A percentile compares a stretch with the other conserved stretches of the same genome.
Conservation (phyloP, 2,888 invertebrate genomes). For the Epistrophe eligans region DNA sequence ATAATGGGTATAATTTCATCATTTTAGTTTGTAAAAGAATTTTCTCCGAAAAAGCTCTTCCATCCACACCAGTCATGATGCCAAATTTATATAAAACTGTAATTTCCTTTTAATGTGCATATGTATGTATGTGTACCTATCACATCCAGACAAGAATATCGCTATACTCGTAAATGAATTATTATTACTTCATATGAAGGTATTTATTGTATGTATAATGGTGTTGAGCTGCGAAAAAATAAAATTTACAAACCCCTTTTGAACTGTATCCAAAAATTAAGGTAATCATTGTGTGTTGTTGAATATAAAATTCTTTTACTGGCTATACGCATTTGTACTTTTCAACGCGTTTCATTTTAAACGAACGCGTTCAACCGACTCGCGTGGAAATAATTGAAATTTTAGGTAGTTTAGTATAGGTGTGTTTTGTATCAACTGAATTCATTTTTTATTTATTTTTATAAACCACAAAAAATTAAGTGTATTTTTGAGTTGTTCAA, state of each 20-base stretch:
- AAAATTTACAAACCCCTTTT: constrained; percentile 18
- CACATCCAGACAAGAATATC: constrained; percentile 13
- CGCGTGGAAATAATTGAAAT: constrained; percentile 58
- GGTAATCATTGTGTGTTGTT: constrained; percentile 35
- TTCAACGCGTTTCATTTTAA: constrained; percentile 17
- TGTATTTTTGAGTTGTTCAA: constrained; percentile 5
- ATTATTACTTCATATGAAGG: constrained; percentile 11
- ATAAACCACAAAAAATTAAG: constrained; percentile 9
- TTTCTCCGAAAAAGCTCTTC: constrained; percentile 6
- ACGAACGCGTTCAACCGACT: constrained; percentile 51
- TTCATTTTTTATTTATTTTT: too few species aligned
- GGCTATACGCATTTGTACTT: background rate
- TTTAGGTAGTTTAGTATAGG: constrained; percentile 25
- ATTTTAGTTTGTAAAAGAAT: constrained; percentile 26
- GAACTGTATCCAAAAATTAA: constrained; percentile 23
- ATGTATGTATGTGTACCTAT: background rate
- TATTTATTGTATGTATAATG: background rate
- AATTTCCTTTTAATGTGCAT: background rate
- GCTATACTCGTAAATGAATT: background rate
- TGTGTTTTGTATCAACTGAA: background rate
- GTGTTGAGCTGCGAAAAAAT: background rate
- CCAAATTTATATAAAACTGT: background rate
- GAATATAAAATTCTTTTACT: constrained; percentile 4
- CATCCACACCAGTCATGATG: background rate
- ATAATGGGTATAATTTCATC: constrained; percentile 59